phyloP scores from a whole-genome alignment of 2,888 invertebrate genomes.

The Thera britannica region DNA sequence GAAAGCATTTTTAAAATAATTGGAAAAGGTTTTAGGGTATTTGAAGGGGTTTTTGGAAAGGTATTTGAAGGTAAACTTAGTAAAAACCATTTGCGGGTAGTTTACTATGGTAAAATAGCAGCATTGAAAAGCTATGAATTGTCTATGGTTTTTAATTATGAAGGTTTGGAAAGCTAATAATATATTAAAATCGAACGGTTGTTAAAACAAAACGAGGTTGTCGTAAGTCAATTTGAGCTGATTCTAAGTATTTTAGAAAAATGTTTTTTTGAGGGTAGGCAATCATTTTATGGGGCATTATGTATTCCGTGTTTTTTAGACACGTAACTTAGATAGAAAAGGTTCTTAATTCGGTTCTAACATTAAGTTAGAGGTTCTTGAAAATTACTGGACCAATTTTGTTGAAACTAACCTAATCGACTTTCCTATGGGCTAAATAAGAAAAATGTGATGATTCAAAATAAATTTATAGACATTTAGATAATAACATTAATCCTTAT shows the following conservation, averaged over 20 bases:
- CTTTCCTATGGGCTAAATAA: background rate
- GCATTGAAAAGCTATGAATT: background rate
- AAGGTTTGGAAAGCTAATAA: background rate
- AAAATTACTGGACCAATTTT: constrained; percentile 37
- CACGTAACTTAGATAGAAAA: constrained; percentile 6
- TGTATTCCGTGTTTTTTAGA: background rate
- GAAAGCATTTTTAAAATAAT: background rate
- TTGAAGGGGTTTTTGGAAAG: too few relatives aligned
- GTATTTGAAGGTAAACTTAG: too few relatives aligned
- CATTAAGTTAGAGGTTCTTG: constrained; percentile 33
- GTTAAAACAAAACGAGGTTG: constrained; percentile 3
- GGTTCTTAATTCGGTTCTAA: constrained; percentile 41
- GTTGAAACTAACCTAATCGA: constrained; percentile 5
- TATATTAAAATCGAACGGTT: background rate
- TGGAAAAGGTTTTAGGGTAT: background rate
- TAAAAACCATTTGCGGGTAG: too few relatives aligned
- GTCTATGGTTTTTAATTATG: background rate
- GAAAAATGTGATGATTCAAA: background rate
- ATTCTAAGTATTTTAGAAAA: background rate
- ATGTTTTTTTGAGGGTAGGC: background rate
- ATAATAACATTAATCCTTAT: background rate
- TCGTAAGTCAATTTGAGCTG: constrained; percentile 4
- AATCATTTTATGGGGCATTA: background rate
- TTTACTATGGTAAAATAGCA: background rate
- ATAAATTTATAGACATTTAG: constrained; percentile 1